Conservation (phyloP, 2,113 vertebrate genomes). For the Notarius lentiginosus region DNA sequence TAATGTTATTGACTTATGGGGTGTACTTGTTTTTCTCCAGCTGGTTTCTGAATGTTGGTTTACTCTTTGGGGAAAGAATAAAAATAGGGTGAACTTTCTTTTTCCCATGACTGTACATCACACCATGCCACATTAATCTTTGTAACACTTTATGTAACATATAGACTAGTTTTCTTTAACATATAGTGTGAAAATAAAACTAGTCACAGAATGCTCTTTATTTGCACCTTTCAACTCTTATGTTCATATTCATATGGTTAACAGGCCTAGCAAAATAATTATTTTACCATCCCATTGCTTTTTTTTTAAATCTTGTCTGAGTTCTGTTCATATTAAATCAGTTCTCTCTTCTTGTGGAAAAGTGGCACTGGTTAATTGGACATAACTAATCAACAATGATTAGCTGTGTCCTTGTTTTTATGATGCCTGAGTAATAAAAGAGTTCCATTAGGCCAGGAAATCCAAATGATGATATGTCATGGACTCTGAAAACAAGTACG, state of each 20-base stretch:
- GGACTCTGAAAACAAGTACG: constrained; percentile 22
- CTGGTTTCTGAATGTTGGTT: background rate
- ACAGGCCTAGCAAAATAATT: constrained; percentile 41
- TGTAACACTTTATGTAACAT: background rate
- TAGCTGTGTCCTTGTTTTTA: background rate
- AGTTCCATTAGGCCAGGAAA: background rate
- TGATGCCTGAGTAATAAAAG: background rate
- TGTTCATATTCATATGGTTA: constrained; percentile 13
- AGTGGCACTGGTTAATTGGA: background rate
- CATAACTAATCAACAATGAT: background rate
- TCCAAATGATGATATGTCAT: background rate
- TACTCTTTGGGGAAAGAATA: background rate
- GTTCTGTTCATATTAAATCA: background rate
- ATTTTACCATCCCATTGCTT: constrained; percentile 15
- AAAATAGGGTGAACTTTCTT: background rate
- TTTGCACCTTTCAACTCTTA: constrained; percentile 12
- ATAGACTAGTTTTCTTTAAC: background rate
- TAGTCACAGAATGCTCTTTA: background rate
- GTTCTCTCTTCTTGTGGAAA: background rate
- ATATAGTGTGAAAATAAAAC: background rate
- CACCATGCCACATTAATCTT: background rate
- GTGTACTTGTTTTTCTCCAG: background rate
- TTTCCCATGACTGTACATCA: background rate
- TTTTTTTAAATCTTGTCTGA: background rate
- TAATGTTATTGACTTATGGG: background rate